Base-by-base conservation (phyloP, 2,888 invertebrate species). In the Ferdinandea cuprea region DNA sequence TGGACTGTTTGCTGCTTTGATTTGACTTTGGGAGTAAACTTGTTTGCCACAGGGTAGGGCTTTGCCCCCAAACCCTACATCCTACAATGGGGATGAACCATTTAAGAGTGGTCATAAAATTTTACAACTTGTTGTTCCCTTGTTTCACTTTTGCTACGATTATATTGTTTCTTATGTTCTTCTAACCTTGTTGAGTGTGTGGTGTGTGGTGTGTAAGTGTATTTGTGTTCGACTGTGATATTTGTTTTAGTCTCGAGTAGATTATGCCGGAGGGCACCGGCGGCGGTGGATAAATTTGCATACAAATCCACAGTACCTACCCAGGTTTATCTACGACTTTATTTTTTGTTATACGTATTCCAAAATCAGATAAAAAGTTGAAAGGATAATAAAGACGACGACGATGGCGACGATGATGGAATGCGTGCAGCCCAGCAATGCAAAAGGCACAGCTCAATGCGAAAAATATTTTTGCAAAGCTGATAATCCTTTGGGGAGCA, bases 101-200 rank as follows among this genome's bases (percentile, higher is more conserved):
- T 71, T 81, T 66, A 77, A 71, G 66, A 81, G 59, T 32, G 35
- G 40, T 77, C 81, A 54, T 81, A 77, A 81, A 77, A 77, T 72
- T 71, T 81, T 77, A 81, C 77, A 81, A 81, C 81, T 81, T 81
- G 81, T 81, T 81, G 77, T 81, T 71, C 71, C 32, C 71, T 56
- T 66, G 71, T 72, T 72, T 65, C 40, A 69, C 58, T 58, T 50
- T 71, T 77, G 61, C 66, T 32, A 30, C 19, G 61, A 30, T 30
- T 48, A 32, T 42, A 32, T 35, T 61, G 37, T 40, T 61, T 30
- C 52, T 30, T 15, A 11, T 37, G 37, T 21, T 21, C 25, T 50
- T 17, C 11, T 9, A n/a, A n/a, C 35, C 25, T 25, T n/a, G n/a
- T n/a, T n/a, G n/a, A n/a, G n/a, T n/a, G n/a, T n/a, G n/a, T n/a